Conservation (phyloP, 2,797 vertebrate genomes). For the Gila robusta region DNA sequence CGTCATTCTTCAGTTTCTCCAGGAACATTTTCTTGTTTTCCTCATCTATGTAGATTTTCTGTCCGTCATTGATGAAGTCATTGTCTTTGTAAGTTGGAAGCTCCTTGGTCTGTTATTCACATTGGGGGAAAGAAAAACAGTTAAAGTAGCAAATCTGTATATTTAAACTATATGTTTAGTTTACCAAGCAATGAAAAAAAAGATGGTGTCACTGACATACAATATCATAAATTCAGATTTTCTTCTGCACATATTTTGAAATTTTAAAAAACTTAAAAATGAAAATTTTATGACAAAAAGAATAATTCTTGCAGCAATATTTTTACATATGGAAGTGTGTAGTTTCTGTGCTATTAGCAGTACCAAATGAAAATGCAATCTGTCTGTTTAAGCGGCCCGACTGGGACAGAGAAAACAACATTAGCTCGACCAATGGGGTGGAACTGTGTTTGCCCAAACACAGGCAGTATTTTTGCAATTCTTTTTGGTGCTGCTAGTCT, state of each 20-base stretch:
- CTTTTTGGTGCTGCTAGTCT: background rate
- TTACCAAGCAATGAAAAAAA: background rate
- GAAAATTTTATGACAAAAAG: background rate
- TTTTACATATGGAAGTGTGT: background rate
- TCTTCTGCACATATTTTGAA: background rate
- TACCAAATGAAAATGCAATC: background rate
- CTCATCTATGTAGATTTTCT: conserved; percentile 96
- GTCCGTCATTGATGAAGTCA: conserved; percentile 98
- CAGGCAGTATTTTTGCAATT: background rate
- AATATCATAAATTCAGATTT: background rate
- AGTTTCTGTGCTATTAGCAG: background rate
- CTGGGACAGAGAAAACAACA: background rate
- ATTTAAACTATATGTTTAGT: background rate
- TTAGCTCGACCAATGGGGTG: background rate
- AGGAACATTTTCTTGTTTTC: conserved; percentile 96
- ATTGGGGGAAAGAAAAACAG: background rate
- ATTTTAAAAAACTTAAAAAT: background rate
- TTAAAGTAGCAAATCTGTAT: background rate
- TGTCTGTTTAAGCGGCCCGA: background rate
- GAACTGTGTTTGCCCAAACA: background rate
- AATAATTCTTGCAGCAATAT: background rate
- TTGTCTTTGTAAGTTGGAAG: conserved; percentile 99
- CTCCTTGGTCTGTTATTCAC: conserved; percentile 90
- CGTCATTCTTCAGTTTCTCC: conserved; percentile 97
- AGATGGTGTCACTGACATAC: background rate